Base-by-base conservation (phyloP, 2,113 vertebrate genomes). In the Gasterosteus nipponicus region DNA sequence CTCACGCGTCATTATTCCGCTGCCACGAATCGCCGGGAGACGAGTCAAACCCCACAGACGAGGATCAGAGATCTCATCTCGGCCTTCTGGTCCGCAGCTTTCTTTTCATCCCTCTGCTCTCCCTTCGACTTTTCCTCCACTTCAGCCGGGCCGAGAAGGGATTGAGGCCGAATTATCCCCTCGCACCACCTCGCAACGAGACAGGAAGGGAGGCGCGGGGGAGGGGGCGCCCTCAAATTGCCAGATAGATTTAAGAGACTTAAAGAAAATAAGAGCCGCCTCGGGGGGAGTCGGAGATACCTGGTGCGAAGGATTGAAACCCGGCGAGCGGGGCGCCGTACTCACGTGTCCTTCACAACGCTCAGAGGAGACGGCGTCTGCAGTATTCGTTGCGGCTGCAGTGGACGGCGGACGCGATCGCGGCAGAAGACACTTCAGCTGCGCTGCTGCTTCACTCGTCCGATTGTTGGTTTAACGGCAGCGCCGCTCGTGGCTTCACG, bases 131-230 rank as follows among this genome's bases (percentile, higher is more conserved):
- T 11, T 11, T 15, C 4, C 26, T 75, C 44, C 7, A 66, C 72
- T 63, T 71, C 47, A 71, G 73, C 77, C 22, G 42, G 68, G 71
- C 67, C 47, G 68, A 64, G 74, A 76, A 47, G 47, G 64, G 38
- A 83, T 41, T 71, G 60, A 82, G 67, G 75, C 64, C 73, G 70
- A 82, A 80, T 80, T 78, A 82, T 80, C 57, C 69, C 53, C 42
- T 41, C 54, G 22, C 16, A 35, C 15, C 57, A 31, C 44, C 47
- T 61, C 31, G 72, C 42, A 44, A 44, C 38, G 69, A 71, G 81
- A 75, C 66, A 54, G 54, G 64, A 62, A 26, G 56, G 67, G 61
- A 74, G 62, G 22, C 22, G 64, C 44, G 62, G 67, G 42, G 62
- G 73, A 82, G 22, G 22, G 22, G 22, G 22, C 72, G 47, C 57